Percentiles rank a stretch among this genome's conserved stretches.
These are phyloP conservation scores for Xenopus laevis DNA, from an alignment of 2,113 vertebrate species.

Conservation along the genomic window DNA sequence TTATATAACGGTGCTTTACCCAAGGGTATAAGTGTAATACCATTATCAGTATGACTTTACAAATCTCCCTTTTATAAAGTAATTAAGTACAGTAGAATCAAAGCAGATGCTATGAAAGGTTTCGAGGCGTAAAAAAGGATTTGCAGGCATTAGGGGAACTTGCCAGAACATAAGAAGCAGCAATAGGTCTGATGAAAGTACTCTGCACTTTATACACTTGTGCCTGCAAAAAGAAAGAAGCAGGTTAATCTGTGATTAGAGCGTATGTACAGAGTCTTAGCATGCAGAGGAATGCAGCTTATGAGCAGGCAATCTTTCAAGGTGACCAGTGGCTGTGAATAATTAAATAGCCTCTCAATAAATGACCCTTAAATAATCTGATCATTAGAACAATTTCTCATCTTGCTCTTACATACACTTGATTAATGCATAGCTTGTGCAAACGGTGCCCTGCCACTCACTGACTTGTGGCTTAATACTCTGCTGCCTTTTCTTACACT, in stretches of 20 bases:
- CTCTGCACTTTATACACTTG: background rate
- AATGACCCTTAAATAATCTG: background rate
- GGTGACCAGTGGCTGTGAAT: background rate
- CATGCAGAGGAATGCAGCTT: background rate
- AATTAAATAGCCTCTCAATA: background rate
- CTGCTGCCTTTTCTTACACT: too few species aligned
- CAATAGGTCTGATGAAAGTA: background rate
- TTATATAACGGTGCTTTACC: too few species aligned
- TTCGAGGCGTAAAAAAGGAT: too few species aligned
- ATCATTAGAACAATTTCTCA: background rate
- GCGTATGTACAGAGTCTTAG: background rate
- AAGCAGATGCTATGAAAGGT: too few species aligned
- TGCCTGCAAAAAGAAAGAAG: slow-evolving; percentile 37
- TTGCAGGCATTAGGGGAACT: too few species aligned
- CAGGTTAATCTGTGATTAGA: slow-evolving; percentile 42
- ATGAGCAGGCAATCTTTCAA: slow-evolving; percentile 1
- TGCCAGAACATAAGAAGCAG: too few species aligned
- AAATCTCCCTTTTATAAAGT: too few species aligned
- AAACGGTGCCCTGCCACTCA: too few species aligned
- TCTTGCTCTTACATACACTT: background rate
- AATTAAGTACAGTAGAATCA: too few species aligned
- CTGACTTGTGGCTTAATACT: too few species aligned
- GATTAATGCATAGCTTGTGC: background rate
- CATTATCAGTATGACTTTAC: too few species aligned
- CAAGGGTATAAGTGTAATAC: too few species aligned